Conservation (phyloP, 2,797 vertebrate genomes). For the Meriones psammophilus region DNA sequence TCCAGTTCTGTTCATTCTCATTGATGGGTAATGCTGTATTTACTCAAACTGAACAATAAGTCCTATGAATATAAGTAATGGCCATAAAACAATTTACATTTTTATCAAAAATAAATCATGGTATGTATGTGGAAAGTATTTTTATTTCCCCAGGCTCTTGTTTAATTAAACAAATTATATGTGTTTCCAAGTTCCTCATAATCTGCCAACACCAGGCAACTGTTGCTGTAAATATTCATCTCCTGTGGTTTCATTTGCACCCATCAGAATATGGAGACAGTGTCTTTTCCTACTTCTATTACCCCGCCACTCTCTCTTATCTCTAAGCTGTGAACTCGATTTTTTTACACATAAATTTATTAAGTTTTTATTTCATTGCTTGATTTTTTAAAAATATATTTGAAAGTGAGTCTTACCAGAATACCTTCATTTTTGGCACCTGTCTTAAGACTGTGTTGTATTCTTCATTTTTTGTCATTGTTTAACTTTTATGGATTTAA, state of each 20-base stretch:
- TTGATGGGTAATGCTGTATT: background rate
- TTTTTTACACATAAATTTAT: background rate
- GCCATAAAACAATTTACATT: too few species aligned
- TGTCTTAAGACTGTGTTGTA: background rate
- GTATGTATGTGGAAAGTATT: background rate
- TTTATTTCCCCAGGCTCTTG: background rate
- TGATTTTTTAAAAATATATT: background rate
- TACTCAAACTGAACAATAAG: background rate
- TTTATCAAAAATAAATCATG: background rate
- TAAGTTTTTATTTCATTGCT: background rate
- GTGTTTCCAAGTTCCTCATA: background rate
- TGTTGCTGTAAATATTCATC: background rate
- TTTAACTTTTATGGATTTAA: background rate
- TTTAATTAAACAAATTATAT: background rate
- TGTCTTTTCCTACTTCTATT: background rate
- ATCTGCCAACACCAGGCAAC: background rate
- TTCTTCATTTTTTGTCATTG: too few species aligned
- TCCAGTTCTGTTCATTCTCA: background rate
- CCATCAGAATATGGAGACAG: background rate
- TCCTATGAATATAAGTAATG: background rate
- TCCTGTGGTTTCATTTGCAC: background rate
- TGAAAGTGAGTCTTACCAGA: background rate
- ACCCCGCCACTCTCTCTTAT: fast-evolving
- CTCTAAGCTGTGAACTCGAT: background rate
- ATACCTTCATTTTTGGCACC: background rate